Percentiles rank a stretch among this genome's conserved stretches.
Evolutionary conservation across 2,113 vertebrate genomes (phyloP).

Genomic region (Asarcornis scutulata): DNA sequence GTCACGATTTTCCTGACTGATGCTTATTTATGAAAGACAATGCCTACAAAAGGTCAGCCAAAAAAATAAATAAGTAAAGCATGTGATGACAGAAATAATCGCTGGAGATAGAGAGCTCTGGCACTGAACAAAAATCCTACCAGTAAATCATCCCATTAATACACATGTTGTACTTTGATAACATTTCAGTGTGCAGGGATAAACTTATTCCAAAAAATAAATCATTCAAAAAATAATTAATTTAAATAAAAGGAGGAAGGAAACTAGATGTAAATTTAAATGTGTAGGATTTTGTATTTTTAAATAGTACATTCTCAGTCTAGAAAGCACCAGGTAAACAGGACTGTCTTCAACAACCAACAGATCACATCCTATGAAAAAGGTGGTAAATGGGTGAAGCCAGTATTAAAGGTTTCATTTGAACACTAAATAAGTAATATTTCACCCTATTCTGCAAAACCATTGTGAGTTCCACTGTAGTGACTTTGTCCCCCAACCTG

Average conservation of each 20-base stretch:
- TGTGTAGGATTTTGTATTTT: background rate
- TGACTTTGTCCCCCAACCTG: background rate
- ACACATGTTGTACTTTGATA: background rate
- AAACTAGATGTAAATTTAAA: background rate
- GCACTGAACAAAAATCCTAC: background rate
- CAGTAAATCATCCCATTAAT: background rate
- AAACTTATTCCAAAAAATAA: background rate
- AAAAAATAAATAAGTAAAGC: slow-evolving; percentile 28
- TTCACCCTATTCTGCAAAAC: background rate
- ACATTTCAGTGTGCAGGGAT: background rate
- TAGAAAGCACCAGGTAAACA: background rate
- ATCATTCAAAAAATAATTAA: background rate
- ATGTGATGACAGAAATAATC: slow-evolving; percentile 35
- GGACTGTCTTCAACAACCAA: background rate
- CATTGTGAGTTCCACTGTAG: background rate
- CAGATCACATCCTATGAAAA: background rate
- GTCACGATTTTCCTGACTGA: background rate
- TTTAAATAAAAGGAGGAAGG: background rate
- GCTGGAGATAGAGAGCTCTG: background rate
- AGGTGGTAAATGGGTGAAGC: background rate
- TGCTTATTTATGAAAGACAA: background rate
- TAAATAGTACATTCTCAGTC: background rate
- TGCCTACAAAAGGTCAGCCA: slow-evolving; percentile 11
- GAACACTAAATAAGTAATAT: background rate
- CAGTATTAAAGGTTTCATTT: background rate